These are phyloP conservation scores for Ectemnius lituratus DNA, from an alignment of 2,888 invertebrate species.

Conservation along the genomic window DNA sequence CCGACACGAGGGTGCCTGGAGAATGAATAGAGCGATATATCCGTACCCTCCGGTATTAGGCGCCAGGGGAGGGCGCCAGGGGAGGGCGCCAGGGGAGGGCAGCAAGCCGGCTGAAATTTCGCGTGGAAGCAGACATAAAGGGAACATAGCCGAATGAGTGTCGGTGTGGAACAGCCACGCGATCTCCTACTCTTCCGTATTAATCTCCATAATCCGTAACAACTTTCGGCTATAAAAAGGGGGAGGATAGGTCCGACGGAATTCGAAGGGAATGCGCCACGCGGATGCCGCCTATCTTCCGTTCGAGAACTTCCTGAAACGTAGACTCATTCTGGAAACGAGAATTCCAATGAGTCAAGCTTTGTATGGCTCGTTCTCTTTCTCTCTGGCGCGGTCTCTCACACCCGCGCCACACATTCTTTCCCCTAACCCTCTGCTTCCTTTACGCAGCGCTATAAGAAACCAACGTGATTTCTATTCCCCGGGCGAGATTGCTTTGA, in stretches of 20 bases:
- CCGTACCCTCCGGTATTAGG: constrained; percentile 35
- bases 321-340: constrained; percentile 24
- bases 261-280: constrained; percentile 1
- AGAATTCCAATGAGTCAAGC: constrained; percentile 34
- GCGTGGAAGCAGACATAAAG: constrained; percentile 24
- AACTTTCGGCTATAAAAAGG: constrained; percentile 17
- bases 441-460: no score
- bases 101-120: constrained; percentile 27
- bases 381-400: background rate
- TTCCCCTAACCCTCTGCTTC: background rate
- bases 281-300: constrained; percentile 33
- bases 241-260: background rate
- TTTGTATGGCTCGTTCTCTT: background rate
- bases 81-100: constrained; percentile 7
- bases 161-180: constrained; percentile 6
- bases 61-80: background rate
- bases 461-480: constrained; percentile 7
- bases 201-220: constrained; percentile 60
- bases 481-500: constrained; percentile 6
- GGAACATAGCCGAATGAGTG: constrained; percentile 13
- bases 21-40: constrained; percentile 37
- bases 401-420: background rate
- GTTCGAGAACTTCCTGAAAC: constrained; percentile 35
- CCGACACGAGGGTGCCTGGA: constrained; percentile 14
- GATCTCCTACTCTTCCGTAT: constrained; percentile 35